Evolutionary conservation across 2,888 invertebrate genomes (phyloP), one percentile per base, ranked within the genome.

Genomic region (Drosophila imparisetae): DNA sequence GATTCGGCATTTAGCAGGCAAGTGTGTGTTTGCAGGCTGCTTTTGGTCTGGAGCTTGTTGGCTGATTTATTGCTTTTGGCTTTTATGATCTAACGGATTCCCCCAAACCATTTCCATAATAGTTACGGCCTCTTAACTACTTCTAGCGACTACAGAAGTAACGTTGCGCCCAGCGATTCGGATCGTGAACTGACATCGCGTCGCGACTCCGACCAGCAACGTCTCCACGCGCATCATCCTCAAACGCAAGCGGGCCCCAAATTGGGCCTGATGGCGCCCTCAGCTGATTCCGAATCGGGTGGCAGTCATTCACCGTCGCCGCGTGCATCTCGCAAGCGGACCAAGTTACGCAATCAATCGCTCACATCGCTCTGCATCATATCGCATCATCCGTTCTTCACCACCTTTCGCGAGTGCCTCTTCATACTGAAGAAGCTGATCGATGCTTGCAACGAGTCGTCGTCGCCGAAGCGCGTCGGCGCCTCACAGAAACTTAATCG

Each of bases 311-410:
- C 97, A 29, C 97, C 97, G 27, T 97, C 97, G 52, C 98, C 98
- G 0, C 94, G 97, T 77, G 97, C 97, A 45, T 95, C 95, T 49
- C 94, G 97, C 78, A 95, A 96, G 91, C 94, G 97, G 91, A 96
- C 97, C 95, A 95, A 96, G 88, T 94, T 97, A 81, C 95, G 98
- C 86, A 98, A 97, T 93, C 98, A 98, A 93, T 98, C 99, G 18
- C 94, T 99, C 82, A 99, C 99, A 45, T 99, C 99, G 57, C 94
- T 99, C 66, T 99, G 99, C 94, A 95, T 99, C 83, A 95, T 99
- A 66, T 99, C 99, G 75, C 99, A 99, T 94, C 99, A 99, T 94
- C 99, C 99, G 42, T 99, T 99, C 94, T 98, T 99, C 94, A 97
- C 99, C 75, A 98, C 97, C 91, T 99, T 99, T 94, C 97, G 99